These are phyloP conservation scores for Lysandra coridon DNA, from an alignment of 2,888 invertebrate species.

Conservation along the genomic window DNA sequence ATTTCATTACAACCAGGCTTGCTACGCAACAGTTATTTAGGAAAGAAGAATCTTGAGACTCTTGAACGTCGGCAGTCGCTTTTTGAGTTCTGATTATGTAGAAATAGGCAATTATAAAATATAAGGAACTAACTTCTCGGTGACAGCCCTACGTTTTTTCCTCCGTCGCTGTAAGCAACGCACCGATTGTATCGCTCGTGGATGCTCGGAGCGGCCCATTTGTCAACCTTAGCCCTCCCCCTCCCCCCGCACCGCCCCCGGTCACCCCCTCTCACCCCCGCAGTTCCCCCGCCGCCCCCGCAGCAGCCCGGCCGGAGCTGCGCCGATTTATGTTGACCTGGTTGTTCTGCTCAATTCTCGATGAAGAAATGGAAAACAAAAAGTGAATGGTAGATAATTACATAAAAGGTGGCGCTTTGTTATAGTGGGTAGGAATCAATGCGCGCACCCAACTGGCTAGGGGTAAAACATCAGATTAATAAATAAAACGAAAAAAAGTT, in stretches of 20 bases:
- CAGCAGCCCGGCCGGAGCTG: conserved; percentile 58
- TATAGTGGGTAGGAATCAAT: neutral
- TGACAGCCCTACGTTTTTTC: conserved; percentile 80
- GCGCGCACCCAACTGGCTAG: too few species aligned
- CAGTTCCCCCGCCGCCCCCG: conserved; percentile 50
- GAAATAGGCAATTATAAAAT: too few species aligned
- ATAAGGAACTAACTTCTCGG: neutral
- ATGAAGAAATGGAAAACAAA: conserved; percentile 5
- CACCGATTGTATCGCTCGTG: conserved; percentile 80
- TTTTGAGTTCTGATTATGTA: too few species aligned
- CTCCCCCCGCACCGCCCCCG: conserved; percentile 47
- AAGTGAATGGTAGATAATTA: neutral
- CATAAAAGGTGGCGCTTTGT: neutral
- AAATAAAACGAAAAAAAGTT: too few species aligned
- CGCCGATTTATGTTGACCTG: conserved; percentile 61
- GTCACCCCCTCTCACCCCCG: conserved; percentile 49
- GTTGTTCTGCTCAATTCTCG: conserved; percentile 40
- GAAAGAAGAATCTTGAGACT: too few species aligned
- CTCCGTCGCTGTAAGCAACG: conserved; percentile 81
- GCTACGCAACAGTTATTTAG: too few species aligned
- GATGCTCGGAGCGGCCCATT: conserved; percentile 80
- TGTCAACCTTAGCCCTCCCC: conserved; percentile 74
- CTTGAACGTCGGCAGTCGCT: too few species aligned
- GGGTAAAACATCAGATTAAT: too few species aligned
- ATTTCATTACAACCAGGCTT: too few species aligned